Percentiles rank a stretch among this genome's conserved stretches.
These are phyloP conservation scores for Pantherophis alleghaniensis DNA, from an alignment of 2,797 vertebrate species.

Conservation along the genomic window DNA sequence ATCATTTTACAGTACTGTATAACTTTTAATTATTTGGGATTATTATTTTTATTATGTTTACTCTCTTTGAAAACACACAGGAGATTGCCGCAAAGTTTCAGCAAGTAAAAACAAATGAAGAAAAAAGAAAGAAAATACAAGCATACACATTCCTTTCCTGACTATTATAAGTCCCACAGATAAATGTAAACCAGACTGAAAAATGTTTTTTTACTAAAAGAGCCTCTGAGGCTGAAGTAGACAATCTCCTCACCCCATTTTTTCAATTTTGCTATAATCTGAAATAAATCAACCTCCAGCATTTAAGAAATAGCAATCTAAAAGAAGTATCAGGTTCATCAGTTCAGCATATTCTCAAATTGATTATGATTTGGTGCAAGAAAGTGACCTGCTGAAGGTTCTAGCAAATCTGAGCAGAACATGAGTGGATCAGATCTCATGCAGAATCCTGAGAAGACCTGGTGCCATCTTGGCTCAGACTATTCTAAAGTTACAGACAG, in stretches of 20 bases:
- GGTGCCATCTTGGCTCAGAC: too few relatives aligned
- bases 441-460: not conserved
- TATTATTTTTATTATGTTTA: not conserved
- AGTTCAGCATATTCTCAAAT: not conserved
- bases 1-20: not conserved
- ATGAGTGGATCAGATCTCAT: not conserved
- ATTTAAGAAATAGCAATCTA: not conserved
- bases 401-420: not conserved
- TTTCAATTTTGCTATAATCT: slow-evolving; percentile 16
- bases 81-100: not conserved
- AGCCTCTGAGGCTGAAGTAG: not conserved
- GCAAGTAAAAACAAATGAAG: not conserved
- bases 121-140: not conserved
- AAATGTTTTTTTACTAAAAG: slow-evolving; percentile 13
- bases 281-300: slow-evolving; percentile 5
- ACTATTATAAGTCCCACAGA: not conserved
- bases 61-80: not conserved
- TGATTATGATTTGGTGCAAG: not conserved
- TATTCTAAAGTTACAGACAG: not conserved
- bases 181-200: not conserved
- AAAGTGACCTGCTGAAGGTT: not conserved
- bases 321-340: not conserved
- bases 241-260: slow-evolving; percentile 22
- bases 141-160: not conserved
- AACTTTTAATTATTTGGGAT: not conserved